phyloP scores from a whole-genome alignment of 1,140 invertebrate species.

The Mamestra configurata region DNA sequence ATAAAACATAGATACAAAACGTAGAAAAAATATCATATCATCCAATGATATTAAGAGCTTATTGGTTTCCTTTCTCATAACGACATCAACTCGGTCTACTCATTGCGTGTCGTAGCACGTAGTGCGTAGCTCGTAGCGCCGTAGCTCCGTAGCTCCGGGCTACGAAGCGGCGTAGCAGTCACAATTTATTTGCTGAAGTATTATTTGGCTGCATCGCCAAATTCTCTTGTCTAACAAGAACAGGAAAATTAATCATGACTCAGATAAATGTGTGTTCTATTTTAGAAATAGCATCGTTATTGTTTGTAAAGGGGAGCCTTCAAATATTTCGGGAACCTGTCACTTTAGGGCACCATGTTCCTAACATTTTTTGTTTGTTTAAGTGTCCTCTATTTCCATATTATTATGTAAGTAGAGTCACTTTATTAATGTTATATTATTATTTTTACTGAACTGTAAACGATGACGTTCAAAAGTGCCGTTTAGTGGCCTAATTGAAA shows the following conservation, averaged over 20 bases:
- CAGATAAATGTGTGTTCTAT: background rate
- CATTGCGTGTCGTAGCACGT: background rate
- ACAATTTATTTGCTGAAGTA: slow-evolving; percentile 17
- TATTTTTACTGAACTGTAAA: no score
- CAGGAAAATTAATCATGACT: background rate
- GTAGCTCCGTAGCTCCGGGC: slow-evolving; percentile 19
- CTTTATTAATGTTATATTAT: no score
- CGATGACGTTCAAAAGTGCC: no score
- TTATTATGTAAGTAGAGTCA: no score
- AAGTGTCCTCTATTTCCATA: no score
- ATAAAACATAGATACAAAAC: background rate
- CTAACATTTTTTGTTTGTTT: no score
- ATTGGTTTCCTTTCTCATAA: slow-evolving; percentile 9
- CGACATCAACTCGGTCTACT: background rate
- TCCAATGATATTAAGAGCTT: background rate
- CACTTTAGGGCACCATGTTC: no score
- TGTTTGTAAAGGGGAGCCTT: background rate
- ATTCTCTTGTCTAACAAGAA: slow-evolving; percentile 18
- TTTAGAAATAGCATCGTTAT: background rate
- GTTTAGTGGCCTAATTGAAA: no score
- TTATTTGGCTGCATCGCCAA: slow-evolving; percentile 40
- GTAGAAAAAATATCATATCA: slow-evolving; percentile 7
- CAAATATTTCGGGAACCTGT: no score
- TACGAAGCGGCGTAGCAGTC: slow-evolving; percentile 43
- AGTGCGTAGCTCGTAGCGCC: background rate